phyloP scores from a whole-genome alignment of 2,113 vertebrate species.

The Nesogale talazaci region DNA sequence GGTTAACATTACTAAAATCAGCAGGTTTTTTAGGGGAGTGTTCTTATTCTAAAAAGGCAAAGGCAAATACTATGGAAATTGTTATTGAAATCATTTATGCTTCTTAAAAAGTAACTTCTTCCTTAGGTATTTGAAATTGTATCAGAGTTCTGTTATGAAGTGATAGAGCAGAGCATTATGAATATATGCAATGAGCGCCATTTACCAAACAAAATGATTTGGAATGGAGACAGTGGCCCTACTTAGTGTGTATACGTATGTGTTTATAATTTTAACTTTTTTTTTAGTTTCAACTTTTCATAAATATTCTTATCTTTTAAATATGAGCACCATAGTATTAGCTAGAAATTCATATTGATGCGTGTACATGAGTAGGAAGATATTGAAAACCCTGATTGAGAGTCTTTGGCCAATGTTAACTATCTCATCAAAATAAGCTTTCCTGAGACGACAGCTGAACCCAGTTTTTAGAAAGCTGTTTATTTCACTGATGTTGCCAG shows the following conservation, averaged over 20 bases:
- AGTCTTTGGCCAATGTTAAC: slow-evolving; percentile 20
- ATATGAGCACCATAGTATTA: background rate
- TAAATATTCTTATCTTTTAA: slow-evolving; percentile 45
- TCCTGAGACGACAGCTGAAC: background rate
- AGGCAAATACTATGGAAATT: slow-evolving; percentile 9
- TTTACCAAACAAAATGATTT: background rate
- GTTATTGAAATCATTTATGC: background rate
- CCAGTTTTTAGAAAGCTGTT: background rate
- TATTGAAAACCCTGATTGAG: background rate
- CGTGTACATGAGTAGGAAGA: background rate
- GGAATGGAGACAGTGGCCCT: background rate
- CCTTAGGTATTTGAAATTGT: background rate
- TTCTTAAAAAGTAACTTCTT: slow-evolving; percentile 23
- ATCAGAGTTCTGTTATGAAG: slow-evolving; percentile 1
- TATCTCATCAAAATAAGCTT: slow-evolving; percentile 7
- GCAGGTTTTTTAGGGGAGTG: background rate
- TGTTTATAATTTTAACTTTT: too few relatives aligned
- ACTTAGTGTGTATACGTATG: too few relatives aligned
- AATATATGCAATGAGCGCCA: slow-evolving; percentile 5
- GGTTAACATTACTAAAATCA: background rate
- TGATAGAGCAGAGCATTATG: background rate
- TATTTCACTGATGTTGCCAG: slow-evolving; percentile 44
- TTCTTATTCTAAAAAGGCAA: slow-evolving; percentile 19
- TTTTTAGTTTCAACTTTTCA: background rate
- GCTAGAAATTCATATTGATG: slow-evolving; percentile 18